Percentiles rank a stretch among this genome's conserved stretches.
phyloP scores from a whole-genome alignment of 2,797 vertebrate genomes.

The Pseudochirops corinnae region DNA sequence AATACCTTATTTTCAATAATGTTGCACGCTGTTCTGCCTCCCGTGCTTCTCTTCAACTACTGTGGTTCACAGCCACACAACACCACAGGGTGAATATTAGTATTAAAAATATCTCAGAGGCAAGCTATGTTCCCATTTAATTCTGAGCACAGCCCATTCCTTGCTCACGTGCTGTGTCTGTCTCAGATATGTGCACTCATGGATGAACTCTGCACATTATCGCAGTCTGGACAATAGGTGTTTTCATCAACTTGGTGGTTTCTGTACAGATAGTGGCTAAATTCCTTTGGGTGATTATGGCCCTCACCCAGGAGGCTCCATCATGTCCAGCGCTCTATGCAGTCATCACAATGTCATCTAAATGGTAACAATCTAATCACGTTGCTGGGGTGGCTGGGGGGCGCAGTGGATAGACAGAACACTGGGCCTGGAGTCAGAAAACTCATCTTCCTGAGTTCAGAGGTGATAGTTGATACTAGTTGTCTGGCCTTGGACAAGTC shows the following conservation, averaged over 20 bases:
- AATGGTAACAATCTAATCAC: neutral
- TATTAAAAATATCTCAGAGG: neutral
- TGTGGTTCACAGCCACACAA: neutral
- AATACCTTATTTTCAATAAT: neutral
- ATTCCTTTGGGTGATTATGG: neutral
- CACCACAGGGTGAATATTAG: neutral
- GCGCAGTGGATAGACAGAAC: neutral
- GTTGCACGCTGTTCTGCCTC: neutral
- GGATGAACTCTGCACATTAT: neutral
- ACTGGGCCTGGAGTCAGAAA: neutral
- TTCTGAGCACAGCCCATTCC: neutral
- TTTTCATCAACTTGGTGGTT: neutral
- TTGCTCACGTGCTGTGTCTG: neutral
- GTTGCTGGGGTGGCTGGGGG: neutral
- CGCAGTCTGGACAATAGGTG: neutral
- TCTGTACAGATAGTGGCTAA: neutral
- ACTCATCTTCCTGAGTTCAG: neutral
- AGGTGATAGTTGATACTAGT: neutral
- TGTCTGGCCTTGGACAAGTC: neutral
- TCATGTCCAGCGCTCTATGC: neutral
- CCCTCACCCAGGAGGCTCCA: neutral
- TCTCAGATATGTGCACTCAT: neutral
- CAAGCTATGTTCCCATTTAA: neutral
- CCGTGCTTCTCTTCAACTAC: too few relatives aligned
- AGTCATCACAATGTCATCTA: neutral